Evolutionary conservation across 23 tunicate species (phyloP).

Genomic region (Halocynthia aurantium): DNA sequence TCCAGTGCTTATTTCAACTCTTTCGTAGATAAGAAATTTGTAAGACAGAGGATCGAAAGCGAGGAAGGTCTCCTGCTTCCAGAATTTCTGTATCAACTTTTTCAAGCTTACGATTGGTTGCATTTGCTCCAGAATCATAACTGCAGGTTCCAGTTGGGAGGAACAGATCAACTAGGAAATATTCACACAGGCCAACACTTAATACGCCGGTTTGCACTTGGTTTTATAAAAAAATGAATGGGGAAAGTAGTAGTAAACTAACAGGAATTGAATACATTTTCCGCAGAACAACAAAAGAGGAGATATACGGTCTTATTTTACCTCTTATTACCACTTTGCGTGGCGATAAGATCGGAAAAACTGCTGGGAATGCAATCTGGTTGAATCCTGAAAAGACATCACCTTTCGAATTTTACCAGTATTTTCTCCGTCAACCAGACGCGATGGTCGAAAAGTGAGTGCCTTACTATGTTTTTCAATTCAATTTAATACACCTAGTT

Average conservation of each 20-base stretch:
- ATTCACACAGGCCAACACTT: conserved; percentile 65
- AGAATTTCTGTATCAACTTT: conserved; percentile 79
- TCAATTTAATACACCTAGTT: no score
- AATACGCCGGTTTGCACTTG: conserved; percentile 36
- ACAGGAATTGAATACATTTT: neutral
- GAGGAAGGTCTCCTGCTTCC: conserved; percentile 60
- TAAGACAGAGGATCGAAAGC: conserved; percentile 27
- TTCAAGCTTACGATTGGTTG: conserved; percentile 86
- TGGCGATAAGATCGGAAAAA: conserved; percentile 79
- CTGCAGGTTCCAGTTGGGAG: conserved; percentile 84
- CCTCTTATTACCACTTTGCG: conserved; percentile 62
- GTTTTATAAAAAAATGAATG: neutral
- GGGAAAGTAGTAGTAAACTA: neutral
- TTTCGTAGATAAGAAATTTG: conserved; percentile 44
- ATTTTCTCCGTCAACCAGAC: conserved; percentile 78
- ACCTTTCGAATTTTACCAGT: conserved; percentile 91
- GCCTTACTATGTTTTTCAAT: neutral
- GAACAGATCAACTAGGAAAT: conserved; percentile 82
- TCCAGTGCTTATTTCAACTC: neutral
- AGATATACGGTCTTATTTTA: conserved; percentile 65
- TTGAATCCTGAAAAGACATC: conserved; percentile 74
- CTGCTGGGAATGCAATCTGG: conserved; percentile 86
- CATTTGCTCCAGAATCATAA: conserved; percentile 49
- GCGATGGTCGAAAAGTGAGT: conserved; percentile 67
- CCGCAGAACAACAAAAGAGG: conserved; percentile 21